Base-by-base conservation (phyloP, 1,140 invertebrate species). In the Bathynomus jamesi region DNA sequence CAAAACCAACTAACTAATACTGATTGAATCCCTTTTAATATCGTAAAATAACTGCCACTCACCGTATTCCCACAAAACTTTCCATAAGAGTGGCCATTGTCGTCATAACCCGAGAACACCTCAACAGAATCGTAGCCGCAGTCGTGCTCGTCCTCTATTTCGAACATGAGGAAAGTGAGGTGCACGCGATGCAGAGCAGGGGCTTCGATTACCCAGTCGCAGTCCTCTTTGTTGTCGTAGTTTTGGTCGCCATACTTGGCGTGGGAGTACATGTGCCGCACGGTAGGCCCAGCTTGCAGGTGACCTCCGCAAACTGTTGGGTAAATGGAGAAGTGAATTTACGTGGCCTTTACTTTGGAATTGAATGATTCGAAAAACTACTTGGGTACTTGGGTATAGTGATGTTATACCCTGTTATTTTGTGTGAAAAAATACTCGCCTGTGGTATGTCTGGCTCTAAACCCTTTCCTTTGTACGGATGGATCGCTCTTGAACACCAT, bases 401-500 rank as follows among this genome's bases (percentile, higher is more conserved):
- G n/a, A n/a, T n/a, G n/a, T n/a, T n/a, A n/a, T n/a, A n/a, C n/a
- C n/a, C n/a, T n/a, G n/a, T n/a, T n/a, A n/a, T n/a, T n/a, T n/a
- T n/a, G n/a, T n/a, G n/a, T n/a, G n/a, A n/a, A n/a, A n/a, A n/a
- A n/a, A 30, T 40, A 78, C 80, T 83, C 83, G 96, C 94, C 92
- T 79, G 96, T 96, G 17, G 89, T 89, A 81, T 99, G 94, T 24
- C 87, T 88, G 1, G 93, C 96, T 62, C 89, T 86, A 80, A 99
- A 98, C 40, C 95, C 95, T 83, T 91, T 93, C 71, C 92, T 87
- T 80, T 98, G 93, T 4, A 97, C 93, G n/a, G 93, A 94, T 8
- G 89, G 89, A 82, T 99, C 96, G 1, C 94, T 96, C 81, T 95
- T 96, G 81, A 99, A 98, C 0, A 95, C 89, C 87, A 99, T 93